Evolutionary conservation across 1,140 invertebrate species (phyloP).

Genomic region (Drosophila virilis): DNA sequence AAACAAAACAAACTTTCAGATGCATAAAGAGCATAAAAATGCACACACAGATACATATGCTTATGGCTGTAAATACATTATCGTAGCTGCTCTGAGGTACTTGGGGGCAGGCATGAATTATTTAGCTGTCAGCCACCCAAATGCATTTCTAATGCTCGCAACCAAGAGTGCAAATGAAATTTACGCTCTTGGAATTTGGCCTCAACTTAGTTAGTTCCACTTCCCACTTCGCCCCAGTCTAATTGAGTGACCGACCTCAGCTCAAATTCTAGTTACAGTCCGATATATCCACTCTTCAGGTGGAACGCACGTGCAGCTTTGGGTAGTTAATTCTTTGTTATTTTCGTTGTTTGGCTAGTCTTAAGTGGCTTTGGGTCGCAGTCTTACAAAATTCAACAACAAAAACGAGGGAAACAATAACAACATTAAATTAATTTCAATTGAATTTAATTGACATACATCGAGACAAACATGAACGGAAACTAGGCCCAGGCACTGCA

Average conservation of each 20-base stretch:
- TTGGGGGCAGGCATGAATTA: conserved; percentile 66
- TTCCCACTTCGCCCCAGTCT: conserved; percentile 21
- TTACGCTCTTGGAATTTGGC: conserved; percentile 28
- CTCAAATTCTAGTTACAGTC: conserved; percentile 9
- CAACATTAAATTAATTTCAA: conserved; percentile 70
- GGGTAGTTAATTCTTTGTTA: conserved; percentile 6
- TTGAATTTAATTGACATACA: conserved; percentile 70
- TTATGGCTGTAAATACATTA: conserved; percentile 31
- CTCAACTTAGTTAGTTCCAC: conserved; percentile 34
- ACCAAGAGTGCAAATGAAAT: conserved; percentile 71
- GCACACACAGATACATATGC: conserved; percentile 37
- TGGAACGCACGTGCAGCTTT: conserved; percentile 8
- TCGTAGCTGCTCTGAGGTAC: background rate
- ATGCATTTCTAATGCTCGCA: conserved; percentile 70
- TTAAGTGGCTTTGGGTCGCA: conserved; percentile 39
- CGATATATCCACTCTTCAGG: conserved; percentile 5
- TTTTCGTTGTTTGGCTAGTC: conserved; percentile 25
- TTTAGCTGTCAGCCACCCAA: conserved; percentile 67
- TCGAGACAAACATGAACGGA: conserved; percentile 22
- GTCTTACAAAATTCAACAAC: conserved; percentile 4
- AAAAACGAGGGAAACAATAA: conserved; percentile 47
- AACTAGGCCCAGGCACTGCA: conserved; percentile 7
- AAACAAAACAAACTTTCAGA: conserved; percentile 31
- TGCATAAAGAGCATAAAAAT: conserved; percentile 36
- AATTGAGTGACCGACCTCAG: conserved; percentile 46